These are phyloP conservation scores for Drosophila mauritiana DNA, from an alignment of 1,140 invertebrate species.

Conservation along the genomic window DNA sequence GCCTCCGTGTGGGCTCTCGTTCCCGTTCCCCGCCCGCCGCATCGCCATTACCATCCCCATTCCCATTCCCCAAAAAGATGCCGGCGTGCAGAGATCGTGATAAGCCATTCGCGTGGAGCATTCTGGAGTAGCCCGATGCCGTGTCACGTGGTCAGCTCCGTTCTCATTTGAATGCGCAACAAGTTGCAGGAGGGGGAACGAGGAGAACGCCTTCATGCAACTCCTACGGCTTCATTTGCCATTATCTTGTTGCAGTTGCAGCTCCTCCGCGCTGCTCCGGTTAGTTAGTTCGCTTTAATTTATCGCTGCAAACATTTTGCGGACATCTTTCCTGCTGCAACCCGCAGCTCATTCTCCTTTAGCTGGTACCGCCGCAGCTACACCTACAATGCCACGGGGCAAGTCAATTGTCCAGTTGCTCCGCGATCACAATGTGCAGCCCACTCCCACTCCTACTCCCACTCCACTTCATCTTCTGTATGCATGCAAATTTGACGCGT, in stretches of 20 bases:
- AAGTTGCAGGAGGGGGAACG: constrained; percentile 17
- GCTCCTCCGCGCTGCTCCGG: constrained; percentile 28
- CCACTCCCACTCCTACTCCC: constrained; percentile 1
- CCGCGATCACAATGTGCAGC: constrained; percentile 63
- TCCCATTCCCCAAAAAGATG: constrained; percentile 3
- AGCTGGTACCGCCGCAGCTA: constrained; percentile 17
- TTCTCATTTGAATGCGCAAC: constrained; percentile 67
- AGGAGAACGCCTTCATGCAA: constrained; percentile 31
- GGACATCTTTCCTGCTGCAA: constrained; percentile 24
- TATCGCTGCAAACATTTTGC: constrained; percentile 61
- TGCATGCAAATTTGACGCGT: constrained; percentile 66
- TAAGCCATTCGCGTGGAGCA: constrained; percentile 12
- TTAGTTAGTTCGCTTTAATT: constrained; percentile 77
- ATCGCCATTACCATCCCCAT: too few relatives aligned
- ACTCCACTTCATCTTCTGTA: constrained; percentile 1
- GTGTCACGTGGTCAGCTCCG: constrained; percentile 38
- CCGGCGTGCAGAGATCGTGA: constrained; percentile 37
- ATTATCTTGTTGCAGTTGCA: constrained; percentile 60
- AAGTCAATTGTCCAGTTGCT: constrained; percentile 72
- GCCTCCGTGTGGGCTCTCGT: constrained; percentile 44
- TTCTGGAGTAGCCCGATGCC: background rate
- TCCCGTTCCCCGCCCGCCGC: background rate
- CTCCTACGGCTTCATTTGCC: constrained; percentile 81
- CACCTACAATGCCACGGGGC: constrained; percentile 72
- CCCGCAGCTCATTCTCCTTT: background rate